phyloP scores from a whole-genome alignment of 2,113 vertebrate genomes.

The Ophthalmolycus amberensis region DNA sequence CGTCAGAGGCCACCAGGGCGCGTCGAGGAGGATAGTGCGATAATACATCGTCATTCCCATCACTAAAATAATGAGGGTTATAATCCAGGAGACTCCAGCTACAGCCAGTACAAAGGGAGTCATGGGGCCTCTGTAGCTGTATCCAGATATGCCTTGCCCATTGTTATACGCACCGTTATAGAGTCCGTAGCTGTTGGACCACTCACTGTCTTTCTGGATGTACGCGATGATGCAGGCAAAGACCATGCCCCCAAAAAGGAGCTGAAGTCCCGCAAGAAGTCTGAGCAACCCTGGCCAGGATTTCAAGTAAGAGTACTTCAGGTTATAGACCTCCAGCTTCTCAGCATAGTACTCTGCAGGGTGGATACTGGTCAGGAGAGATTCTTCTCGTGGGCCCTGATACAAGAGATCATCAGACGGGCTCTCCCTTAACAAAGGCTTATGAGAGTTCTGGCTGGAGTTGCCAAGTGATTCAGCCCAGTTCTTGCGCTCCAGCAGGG shows the following conservation, averaged over 20 bases:
- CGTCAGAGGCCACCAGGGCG: conserved; percentile 86
- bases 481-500: conserved; percentile 58
- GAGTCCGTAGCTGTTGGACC: conserved; percentile 78
- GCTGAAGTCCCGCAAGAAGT: conserved; percentile 80
- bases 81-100: conserved; percentile 77
- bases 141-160: conserved; percentile 63
- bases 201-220: conserved; percentile 85
- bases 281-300: conserved; percentile 82
- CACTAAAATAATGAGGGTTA: conserved; percentile 78
- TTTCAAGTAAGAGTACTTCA: conserved; percentile 81
- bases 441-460: conserved; percentile 57
- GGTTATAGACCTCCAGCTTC: conserved; percentile 78
- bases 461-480: conserved; percentile 33
- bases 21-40: conserved; percentile 81
- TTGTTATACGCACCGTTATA: conserved; percentile 67
- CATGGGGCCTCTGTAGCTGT: conserved; percentile 84
- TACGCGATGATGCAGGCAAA: conserved; percentile 84
- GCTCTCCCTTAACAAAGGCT: conserved; percentile 56
- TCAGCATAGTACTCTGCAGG: conserved; percentile 79
- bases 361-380: conserved; percentile 76
- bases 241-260: conserved; percentile 84
- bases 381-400: conserved; percentile 60
- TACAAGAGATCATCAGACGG: conserved; percentile 19
- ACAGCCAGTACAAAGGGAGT: conserved; percentile 84
- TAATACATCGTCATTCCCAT: conserved; percentile 85